phyloP scores from a whole-genome alignment of 2,797 vertebrate genomes.

The Etheostoma nigrum region DNA sequence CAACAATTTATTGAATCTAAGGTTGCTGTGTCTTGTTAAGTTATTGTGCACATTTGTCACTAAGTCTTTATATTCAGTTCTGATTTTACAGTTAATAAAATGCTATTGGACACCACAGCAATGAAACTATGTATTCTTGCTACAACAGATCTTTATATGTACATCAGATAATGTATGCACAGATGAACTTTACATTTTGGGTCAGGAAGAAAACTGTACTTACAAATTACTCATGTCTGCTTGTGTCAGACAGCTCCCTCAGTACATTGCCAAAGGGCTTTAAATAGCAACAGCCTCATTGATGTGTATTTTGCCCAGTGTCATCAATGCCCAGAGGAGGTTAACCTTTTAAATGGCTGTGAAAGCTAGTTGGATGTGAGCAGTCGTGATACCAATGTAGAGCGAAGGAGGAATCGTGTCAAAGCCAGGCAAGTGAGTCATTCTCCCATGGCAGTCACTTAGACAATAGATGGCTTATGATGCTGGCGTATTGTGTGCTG shows the following conservation, averaged over 20 bases:
- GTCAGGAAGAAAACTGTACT: conserved; percentile 14
- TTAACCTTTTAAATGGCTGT: conserved; percentile 69
- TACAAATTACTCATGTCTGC: conserved; percentile 16
- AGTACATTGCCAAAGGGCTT: conserved; percentile 22
- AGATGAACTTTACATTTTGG: background rate
- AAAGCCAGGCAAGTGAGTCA: conserved; percentile 68
- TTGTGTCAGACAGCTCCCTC: conserved; percentile 18
- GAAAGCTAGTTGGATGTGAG: conserved; percentile 60
- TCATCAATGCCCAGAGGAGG: conserved; percentile 50
- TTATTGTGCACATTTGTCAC: too few species aligned
- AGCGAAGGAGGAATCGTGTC: conserved; percentile 53
- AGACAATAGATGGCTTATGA: conserved; percentile 58
- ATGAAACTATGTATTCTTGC: background rate
- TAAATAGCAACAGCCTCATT: conserved; percentile 47
- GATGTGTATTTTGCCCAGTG: conserved; percentile 56
- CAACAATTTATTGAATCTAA: background rate
- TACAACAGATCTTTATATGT: background rate
- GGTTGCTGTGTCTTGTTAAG: background rate
- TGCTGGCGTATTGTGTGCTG: conserved; percentile 41
- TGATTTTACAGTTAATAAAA: background rate
- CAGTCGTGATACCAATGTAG: conserved; percentile 55
- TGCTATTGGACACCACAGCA: background rate
- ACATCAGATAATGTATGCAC: background rate
- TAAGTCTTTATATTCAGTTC: background rate
- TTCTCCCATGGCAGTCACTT: conserved; percentile 42